Conservation (phyloP, 2,113 vertebrate species). For the Cyphomyrus plagiostoma region DNA sequence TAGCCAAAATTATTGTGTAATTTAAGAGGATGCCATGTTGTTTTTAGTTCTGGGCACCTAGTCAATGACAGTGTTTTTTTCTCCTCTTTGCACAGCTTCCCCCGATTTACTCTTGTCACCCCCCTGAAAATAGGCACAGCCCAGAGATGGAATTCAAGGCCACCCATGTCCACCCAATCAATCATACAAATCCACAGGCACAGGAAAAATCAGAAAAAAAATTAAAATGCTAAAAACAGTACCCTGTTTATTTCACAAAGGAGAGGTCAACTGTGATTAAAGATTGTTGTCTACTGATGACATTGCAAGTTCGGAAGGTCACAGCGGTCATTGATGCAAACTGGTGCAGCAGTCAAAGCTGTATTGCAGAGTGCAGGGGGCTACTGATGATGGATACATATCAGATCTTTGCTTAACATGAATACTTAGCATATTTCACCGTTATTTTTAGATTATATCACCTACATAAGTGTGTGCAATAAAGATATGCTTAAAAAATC, state of each 20-base stretch:
- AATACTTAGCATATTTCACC: not conserved
- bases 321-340: not conserved
- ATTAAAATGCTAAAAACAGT: not conserved
- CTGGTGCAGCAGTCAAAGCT: not conserved
- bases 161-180: not conserved
- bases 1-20: not conserved
- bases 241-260: not conserved
- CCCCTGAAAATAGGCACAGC: not conserved
- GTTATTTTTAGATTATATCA: not conserved
- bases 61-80: not conserved
- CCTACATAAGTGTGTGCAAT: not conserved
- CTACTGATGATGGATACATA: not conserved
- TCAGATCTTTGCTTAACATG: not conserved
- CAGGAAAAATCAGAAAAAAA: not conserved
- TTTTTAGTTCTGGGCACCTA: not conserved
- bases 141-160: conserved; percentile 7
- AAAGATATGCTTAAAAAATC: not conserved
- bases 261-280: not conserved
- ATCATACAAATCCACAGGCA: not conserved
- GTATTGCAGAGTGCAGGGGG: not conserved
- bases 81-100: not conserved
- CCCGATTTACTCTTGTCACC: not conserved
- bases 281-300: not conserved
- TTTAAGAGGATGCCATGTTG: not conserved
- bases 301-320: not conserved